Evolutionary conservation across 2,888 invertebrate species (phyloP).

Genomic region (Melanophora roralis): DNA sequence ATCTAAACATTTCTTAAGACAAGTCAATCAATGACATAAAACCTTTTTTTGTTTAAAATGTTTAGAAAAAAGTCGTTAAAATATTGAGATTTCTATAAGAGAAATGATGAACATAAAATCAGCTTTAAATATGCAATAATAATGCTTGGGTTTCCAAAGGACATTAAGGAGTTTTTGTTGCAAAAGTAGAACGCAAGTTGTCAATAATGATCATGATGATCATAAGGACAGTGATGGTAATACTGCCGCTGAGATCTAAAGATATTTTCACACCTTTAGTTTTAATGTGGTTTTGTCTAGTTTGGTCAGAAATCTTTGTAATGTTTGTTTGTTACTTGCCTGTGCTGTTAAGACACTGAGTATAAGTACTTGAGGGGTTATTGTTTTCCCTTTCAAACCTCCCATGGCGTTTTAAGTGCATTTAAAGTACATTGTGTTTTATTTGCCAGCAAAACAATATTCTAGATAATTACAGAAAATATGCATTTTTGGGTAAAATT

Average conservation of each 20-base stretch:
- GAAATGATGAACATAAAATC: constrained; percentile 16
- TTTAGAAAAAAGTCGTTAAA: constrained; percentile 1
- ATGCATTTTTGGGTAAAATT: constrained; percentile 9
- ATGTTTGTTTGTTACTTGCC: too few relatives aligned
- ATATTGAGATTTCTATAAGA: neutral
- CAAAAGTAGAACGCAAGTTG: neutral
- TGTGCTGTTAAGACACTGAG: too few relatives aligned
- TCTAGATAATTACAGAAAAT: constrained; percentile 38
- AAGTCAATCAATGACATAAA: constrained; percentile 27
- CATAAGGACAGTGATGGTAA: neutral
- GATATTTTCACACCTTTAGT: constrained; percentile 32
- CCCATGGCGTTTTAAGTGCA: constrained; percentile 25
- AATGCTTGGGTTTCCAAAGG: neutral
- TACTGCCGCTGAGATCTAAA: neutral
- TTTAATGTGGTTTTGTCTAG: constrained; percentile 10
- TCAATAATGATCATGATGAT: neutral
- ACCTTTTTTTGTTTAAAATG: neutral
- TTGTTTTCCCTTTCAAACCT: neutral
- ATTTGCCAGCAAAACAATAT: constrained; percentile 23
- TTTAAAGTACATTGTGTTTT: neutral
- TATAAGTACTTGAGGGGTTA: neutral
- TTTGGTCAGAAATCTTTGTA: neutral
- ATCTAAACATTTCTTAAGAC: neutral
- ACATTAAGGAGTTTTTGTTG: too few relatives aligned
- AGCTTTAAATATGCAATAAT: constrained; percentile 25